Evolutionary conservation across 2,888 invertebrate species (phyloP).

Genomic region (Zygaena filipendulae): DNA sequence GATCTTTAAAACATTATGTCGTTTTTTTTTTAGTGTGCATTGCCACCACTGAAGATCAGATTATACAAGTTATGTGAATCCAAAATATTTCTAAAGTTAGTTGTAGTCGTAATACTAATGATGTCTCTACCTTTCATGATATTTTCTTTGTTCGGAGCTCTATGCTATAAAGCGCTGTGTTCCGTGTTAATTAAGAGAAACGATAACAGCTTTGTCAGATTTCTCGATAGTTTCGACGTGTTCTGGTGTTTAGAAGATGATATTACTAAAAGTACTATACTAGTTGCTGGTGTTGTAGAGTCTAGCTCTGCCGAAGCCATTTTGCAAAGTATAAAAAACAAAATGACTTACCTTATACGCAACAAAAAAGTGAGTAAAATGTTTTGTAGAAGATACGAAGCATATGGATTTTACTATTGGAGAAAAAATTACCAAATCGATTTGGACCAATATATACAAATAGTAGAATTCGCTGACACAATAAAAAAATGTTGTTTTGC

Average conservation of each 20-base stretch:
- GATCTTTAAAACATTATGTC: too few species aligned
- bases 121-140: slow-evolving; percentile 23
- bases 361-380: slow-evolving; percentile 36
- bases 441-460: slow-evolving; percentile 48
- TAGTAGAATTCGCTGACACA: slow-evolving; percentile 33
- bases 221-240: slow-evolving; percentile 61
- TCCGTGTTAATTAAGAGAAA: slow-evolving; percentile 26
- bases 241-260: slow-evolving; percentile 64
- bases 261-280: slow-evolving; percentile 49
- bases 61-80: too few species aligned
- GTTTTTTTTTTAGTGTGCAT: too few species aligned
- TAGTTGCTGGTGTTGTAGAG: slow-evolving; percentile 54
- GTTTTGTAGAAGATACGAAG: slow-evolving; percentile 43
- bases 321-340: slow-evolving; percentile 25
- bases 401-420: slow-evolving; percentile 65
- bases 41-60: too few species aligned
- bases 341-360: slow-evolving; percentile 21
- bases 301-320: slow-evolving; percentile 26
- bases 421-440: slow-evolving; percentile 34
- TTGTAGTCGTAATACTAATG: slow-evolving; percentile 20
- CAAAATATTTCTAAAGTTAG: slow-evolving; percentile 16
- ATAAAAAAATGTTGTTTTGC: slow-evolving; percentile 23
- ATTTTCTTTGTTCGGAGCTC: slow-evolving; percentile 21
- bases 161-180: slow-evolving; percentile 30
- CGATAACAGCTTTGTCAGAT: slow-evolving; percentile 43